Evolutionary conservation across 2,797 vertebrate species (phyloP).

Genomic region (Spondyliosoma cantharus): DNA sequence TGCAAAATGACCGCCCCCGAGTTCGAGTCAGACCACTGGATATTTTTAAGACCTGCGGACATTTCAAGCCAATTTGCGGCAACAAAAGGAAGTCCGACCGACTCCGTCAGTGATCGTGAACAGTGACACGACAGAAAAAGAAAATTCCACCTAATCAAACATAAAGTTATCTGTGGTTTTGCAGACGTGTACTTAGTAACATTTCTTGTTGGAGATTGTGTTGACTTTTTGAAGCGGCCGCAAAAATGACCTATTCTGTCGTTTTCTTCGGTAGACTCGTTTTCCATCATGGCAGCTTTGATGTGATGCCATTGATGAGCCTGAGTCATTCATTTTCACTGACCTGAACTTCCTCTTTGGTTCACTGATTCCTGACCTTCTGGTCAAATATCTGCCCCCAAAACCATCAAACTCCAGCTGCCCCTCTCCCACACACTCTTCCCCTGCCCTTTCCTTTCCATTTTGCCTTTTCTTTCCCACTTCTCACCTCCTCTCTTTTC

Average conservation of each 20-base stretch:
- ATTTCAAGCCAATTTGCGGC: too few species aligned
- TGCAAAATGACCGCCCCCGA: too few species aligned
- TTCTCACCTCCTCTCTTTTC: conserved; percentile 66
- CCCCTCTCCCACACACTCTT: conserved; percentile 29
- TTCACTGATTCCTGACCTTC: conserved; percentile 14
- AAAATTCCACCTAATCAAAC: too few species aligned
- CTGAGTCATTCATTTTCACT: neutral
- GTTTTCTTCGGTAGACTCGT: neutral
- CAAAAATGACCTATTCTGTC: neutral
- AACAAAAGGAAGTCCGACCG: too few species aligned
- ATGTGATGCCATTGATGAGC: neutral
- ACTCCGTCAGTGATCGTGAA: too few species aligned
- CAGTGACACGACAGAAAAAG: too few species aligned
- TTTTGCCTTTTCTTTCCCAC: conserved; percentile 54
- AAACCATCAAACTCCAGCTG: conserved; percentile 3
- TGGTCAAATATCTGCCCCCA: neutral
- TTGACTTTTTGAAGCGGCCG: too few species aligned
- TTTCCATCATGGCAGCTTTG: neutral
- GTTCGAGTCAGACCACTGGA: too few species aligned
- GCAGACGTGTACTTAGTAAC: too few species aligned
- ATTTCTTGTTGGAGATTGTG: too few species aligned
- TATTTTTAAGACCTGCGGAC: too few species aligned
- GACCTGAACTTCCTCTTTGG: neutral
- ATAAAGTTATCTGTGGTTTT: too few species aligned
- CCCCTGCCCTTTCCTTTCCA: conserved; percentile 28